Evolutionary conservation across 2,888 invertebrate species (phyloP), one percentile per base, ranked within the genome.

Genomic region (Eupithecia tripunctaria): DNA sequence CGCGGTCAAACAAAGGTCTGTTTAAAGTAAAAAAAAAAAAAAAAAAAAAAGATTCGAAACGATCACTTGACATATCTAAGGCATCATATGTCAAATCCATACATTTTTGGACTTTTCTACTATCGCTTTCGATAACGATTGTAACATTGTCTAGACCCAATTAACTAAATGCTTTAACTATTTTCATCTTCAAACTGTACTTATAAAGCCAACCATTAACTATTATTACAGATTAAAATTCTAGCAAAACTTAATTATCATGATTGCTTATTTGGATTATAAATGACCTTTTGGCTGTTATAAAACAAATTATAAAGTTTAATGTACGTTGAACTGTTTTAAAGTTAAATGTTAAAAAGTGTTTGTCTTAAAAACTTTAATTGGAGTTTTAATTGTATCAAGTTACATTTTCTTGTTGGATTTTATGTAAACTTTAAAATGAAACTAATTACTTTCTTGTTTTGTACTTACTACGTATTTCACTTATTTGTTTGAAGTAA

Each of bases 231-330:
- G 15, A 59, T 36, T 56, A n/a, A 27, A 32, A 21, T 43, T 64
- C 32, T 3, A 32, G 32, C 5, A 32, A 68, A 72, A 67, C 73
- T 59, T 62, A 72, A 70, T 65, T 43, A 69, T 69, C 64, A 43
- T 72, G 69, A n/a, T n/a, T n/a, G n/a, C 67, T 68, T 29, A 67
- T 60, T 70, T 72, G 72, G 63, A 56, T 21, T 64, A 75, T 75
- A 70, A 73, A 68, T 71, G 66, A 72, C 63, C 66, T 66, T 64
- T 71, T 63, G 18, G 51, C 51, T 68, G 60, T 73, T 47, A 63
- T 63, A 60, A 14, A 59, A 69, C 36, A 74, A 72, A 36, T 67
- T 67, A 64, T 6, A 1, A 69, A 72, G 62, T 68, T 68, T 71
- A 62, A n/a, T 68, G 65, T 72, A 59, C 63, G 64, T 47, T 69